phyloP scores from a whole-genome alignment of 2,797 vertebrate species.

The Tangara arthus region DNA sequence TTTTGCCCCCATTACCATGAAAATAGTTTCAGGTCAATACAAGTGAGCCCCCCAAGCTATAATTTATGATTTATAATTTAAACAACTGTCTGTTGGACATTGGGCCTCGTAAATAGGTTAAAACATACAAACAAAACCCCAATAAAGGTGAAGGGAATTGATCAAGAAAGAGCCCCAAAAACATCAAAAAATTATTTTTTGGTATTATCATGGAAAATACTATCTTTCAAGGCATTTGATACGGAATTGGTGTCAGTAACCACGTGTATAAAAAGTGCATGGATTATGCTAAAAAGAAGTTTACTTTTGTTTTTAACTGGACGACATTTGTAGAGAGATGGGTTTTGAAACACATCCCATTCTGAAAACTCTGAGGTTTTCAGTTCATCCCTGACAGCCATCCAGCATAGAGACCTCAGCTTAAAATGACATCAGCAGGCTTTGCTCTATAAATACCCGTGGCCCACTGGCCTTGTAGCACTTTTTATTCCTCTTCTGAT shows the following conservation, averaged over 20 bases:
- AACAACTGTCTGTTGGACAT: not conserved
- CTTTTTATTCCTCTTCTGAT: not conserved
- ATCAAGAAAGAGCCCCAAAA: not conserved
- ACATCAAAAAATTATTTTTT: not conserved
- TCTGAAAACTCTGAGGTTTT: not conserved
- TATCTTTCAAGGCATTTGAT: not conserved
- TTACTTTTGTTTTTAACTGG: not conserved
- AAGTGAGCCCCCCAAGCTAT: not conserved
- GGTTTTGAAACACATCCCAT: not conserved
- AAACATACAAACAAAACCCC: not conserved
- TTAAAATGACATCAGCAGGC: not conserved
- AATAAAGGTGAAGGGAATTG: not conserved
- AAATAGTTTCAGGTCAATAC: not conserved
- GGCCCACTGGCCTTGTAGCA: not conserved
- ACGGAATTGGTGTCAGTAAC: not conserved
- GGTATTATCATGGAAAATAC: not conserved
- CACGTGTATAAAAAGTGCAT: not conserved
- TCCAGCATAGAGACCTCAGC: not conserved
- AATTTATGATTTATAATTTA: not conserved
- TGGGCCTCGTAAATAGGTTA: not conserved
- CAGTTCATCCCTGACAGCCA: not conserved
- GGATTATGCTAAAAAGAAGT: not conserved
- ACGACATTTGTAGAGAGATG: not conserved
- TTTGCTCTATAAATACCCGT: not conserved
- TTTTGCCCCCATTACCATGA: not conserved